Evolutionary conservation across 2,113 vertebrate species (phyloP).

Genomic region (Caranx ignobilis): DNA sequence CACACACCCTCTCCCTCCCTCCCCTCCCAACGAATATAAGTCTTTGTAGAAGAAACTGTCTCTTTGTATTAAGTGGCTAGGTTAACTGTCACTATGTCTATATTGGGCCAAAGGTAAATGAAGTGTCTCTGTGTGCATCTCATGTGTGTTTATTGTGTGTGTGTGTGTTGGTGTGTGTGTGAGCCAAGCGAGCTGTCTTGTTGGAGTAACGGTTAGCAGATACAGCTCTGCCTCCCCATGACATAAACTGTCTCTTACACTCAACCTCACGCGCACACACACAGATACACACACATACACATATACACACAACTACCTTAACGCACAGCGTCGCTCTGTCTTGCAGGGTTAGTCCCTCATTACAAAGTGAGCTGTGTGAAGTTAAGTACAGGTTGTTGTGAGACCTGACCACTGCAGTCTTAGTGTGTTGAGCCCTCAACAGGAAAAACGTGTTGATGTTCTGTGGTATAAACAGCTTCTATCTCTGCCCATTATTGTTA

Average conservation of each 20-base stretch:
- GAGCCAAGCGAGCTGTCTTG: conserved; percentile 75
- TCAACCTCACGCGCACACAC: conserved; percentile 61
- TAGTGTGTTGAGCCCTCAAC: not conserved
- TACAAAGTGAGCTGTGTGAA: conserved; percentile 48
- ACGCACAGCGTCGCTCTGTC: conserved; percentile 61
- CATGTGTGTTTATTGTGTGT: conserved; percentile 29
- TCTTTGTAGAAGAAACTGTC: conserved; percentile 62
- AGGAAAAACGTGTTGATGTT: conserved; percentile 9
- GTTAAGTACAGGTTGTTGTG: conserved; percentile 59
- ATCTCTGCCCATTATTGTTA: not conserved
- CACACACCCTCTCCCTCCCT: not conserved
- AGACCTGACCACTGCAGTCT: conserved; percentile 40
- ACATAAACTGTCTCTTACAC: conserved; percentile 76
- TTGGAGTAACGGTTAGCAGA: conserved; percentile 78
- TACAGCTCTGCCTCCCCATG: conserved; percentile 75
- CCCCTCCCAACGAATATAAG: conserved; percentile 36
- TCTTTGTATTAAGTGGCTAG: conserved; percentile 68
- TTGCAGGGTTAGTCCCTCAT: conserved; percentile 50
- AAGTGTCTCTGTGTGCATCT: conserved; percentile 47
- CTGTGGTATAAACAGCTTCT: not conserved
- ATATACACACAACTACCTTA: conserved; percentile 57
- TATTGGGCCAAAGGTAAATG: conserved; percentile 74
- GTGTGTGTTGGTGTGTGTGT: conserved; percentile 38
- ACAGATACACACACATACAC: conserved; percentile 32
- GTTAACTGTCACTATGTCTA: conserved; percentile 69